Base-by-base conservation (phyloP, 1,140 invertebrate genomes). In the Harlomillsia oculata region DNA sequence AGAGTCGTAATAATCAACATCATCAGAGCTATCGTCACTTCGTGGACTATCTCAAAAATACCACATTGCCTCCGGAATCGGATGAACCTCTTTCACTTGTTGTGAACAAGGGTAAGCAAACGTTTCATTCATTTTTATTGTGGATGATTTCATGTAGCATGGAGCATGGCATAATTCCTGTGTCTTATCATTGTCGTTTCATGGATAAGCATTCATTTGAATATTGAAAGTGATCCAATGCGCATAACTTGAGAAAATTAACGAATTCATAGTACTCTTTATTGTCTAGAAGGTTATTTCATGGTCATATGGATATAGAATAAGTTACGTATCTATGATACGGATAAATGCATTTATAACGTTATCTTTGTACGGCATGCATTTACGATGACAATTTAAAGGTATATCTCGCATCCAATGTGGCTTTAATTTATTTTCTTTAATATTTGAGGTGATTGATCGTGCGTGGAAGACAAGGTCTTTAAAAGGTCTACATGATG, bases 1-100 rank as follows among this genome's bases (percentile, higher is more conserved):
- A 72, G 43, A 70, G 72, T 67, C 72, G 71, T 74, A 71, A 14
- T 14, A 5, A 46, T 18, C 43, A 46, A 6, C 8, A 46, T 13
- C 28, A 34, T 18, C 39, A 53, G 9, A 26, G 23, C 23, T n/a
- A n/a, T n/a, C 36, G 16, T 43, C 34, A 37, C 14, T 26, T 52
- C 11, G 25, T 39, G 11, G 26, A 53, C 5, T 25, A 53, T 41
- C 9, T 41, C 37, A 43, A 41, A 45, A 29, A 37, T 23, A 55
- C 40, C 36, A 29, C 49, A n/a, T 46, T 34, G 16, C 18, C 51
- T 20, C 30, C 28, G 14, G 39, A 50, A 26, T 44, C 37, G 28
- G 64, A 65, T 50, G 57, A 65, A 39, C 64, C 64, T 14, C 55
- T 65, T 29, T 65, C 64, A 46, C 39, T 65, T 26, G 64, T 65